Base-by-base conservation (phyloP, 2,797 vertebrate species). In the Mormyrops boulengeri region DNA sequence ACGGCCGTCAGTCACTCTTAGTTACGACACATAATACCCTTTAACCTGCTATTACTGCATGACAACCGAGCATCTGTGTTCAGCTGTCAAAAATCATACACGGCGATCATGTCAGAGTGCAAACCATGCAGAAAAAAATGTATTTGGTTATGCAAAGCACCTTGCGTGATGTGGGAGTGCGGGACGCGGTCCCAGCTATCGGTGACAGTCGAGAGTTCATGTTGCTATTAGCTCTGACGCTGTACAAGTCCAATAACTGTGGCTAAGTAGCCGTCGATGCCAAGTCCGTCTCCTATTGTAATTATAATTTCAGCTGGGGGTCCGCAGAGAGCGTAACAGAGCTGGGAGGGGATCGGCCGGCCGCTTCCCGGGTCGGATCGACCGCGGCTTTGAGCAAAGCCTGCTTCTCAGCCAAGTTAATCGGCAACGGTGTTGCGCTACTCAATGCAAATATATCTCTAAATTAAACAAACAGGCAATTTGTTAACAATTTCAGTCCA, bases 401-500 rank as follows among this genome's bases (percentile, higher is more conserved):
- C 66, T 30, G 30, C 30, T 69, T 34, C 66, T 14, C 66, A 14
- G 66, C 30, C 66, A 69, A 69, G 66, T 34, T 34, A 69, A 69
- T 69, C 73, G 38, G 73, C 38, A n/a, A n/a, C 4, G 14, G 73
- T 80, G 38, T 80, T 38, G 38, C 26, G 8, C 47, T 22, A n/a
- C 41, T 50, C 44, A 49, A 85, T 85, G 47, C 82, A 85, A 85
- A 85, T 85, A 22, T 85, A 85, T 85, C 17, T 85, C 47, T 44
- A 85, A 26, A 49, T 85, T 85, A 49, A 85, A 50, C 44, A 85
- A 85, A 49, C 47, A 85, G 47, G 82, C 82, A 85, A 85, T 85
- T 85, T 85, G 82, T 85, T 85, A 85, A 47, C 77, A 92, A 93
- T 95, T 96, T 96, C 94, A 92, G 93, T 85, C 26, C 82, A 95